Evolutionary conservation across 2,888 invertebrate genomes (phyloP).

Genomic region (Xanthorhoe designata): DNA sequence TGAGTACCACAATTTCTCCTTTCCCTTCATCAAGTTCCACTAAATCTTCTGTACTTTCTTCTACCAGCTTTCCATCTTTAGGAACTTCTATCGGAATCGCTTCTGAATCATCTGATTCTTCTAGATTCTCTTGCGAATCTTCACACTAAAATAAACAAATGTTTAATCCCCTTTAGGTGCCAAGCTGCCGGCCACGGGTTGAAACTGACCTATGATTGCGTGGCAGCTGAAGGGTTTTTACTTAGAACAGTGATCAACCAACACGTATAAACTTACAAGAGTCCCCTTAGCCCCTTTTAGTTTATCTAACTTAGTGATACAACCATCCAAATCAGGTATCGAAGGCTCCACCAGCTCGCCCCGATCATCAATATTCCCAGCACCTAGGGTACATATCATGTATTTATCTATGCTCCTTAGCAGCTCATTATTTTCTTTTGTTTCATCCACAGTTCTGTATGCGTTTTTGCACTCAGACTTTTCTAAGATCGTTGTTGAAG

Average conservation of each 20-base stretch:
- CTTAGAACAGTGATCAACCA: no score
- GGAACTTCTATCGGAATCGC: neutral
- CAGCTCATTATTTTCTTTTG: constrained; percentile 15
- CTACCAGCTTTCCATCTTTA: neutral
- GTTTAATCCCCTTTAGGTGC: no score
- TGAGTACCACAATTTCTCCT: constrained; percentile 6
- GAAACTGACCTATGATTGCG: no score
- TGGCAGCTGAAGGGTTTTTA: no score
- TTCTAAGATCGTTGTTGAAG: constrained; percentile 44
- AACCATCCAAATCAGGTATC: constrained; percentile 10
- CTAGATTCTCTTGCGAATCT: neutral
- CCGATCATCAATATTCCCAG: constrained; percentile 33
- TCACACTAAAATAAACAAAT: neutral
- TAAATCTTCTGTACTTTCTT: constrained; percentile 7
- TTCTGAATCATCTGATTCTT: neutral
- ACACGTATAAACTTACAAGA: constrained; percentile 4
- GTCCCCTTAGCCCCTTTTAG: neutral
- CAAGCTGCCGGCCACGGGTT: no score
- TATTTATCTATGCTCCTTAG: constrained; percentile 31
- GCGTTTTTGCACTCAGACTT: constrained; percentile 42
- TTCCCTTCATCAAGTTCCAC: constrained; percentile 8
- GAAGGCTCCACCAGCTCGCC: constrained; percentile 24
- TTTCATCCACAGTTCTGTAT: neutral
- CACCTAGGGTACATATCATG: constrained; percentile 37
- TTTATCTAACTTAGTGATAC: constrained; percentile 4